Base-by-base conservation (phyloP, 2,113 vertebrate genomes). In the Takifugu bimaculatus region DNA sequence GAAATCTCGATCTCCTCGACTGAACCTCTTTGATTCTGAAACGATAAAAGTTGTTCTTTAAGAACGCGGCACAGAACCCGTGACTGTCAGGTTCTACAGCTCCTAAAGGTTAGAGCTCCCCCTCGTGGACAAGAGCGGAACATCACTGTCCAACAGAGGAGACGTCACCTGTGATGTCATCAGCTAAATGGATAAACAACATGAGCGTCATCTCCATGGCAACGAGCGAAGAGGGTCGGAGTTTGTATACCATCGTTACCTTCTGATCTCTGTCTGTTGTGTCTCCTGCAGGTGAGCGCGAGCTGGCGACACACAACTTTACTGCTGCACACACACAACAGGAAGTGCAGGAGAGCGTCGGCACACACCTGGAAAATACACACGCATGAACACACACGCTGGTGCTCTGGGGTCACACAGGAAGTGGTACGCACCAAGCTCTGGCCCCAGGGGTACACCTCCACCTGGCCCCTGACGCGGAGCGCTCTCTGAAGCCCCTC, bases 401-500 rank as follows among this genome's bases (percentile, higher is more conserved):
- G 29, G 11, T 7, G 6, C 27, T 42, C 3, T 29, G 26, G 47
- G 26, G 25, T 25, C 2, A 28, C n/a, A 57, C 44, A 71, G 67
- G n/a, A 67, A 64, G 42, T 54, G 26, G 1, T 26, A 70, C 82
- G 88, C 70, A 84, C 90, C 84, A 76, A 42, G 67, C 54, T 82
- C 63, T 70, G 79, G 29, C 92, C 92, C 2, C 82, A 76, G 0
- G 89, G 81, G 47, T 85, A 87, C 25, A 93, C 63, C 42, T 20
- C 78, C 42, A 95, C 20, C 0, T 83, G 86, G 82, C 93, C 94
- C 74, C 83, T 89, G 69, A 86, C 84, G 76, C 80, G 85, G 65
- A 94, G 68, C 0, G 81, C 87, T 25, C 76, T 82, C 86, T 93
- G 91, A 60, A 94, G 78, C 63, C 89, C 87, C 85, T 90, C 93